phyloP scores from a whole-genome alignment of 2,113 vertebrate genomes.

The Nipponia nippon region DNA sequence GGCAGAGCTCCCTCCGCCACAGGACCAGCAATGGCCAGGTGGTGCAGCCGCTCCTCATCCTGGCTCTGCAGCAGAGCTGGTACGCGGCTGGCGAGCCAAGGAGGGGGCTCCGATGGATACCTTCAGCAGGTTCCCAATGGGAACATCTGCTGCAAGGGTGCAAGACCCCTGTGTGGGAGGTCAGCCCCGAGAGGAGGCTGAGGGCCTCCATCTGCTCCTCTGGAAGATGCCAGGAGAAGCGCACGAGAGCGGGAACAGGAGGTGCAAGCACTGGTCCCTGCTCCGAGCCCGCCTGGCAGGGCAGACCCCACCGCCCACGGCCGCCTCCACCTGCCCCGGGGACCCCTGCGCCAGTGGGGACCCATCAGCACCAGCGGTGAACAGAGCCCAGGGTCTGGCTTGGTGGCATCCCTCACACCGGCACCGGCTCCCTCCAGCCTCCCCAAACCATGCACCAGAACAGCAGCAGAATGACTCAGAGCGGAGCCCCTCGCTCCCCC shows the following conservation, averaged over 20 bases:
- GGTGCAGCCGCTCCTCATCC: background rate
- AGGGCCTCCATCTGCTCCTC: background rate
- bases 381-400: background rate
- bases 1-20: rapidly evolving
- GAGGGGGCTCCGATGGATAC: background rate
- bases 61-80: background rate
- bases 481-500: rapidly evolving
- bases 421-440: background rate
- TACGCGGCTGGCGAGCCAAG: rapidly evolving
- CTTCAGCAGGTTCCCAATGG: rapidly evolving
- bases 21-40: rapidly evolving
- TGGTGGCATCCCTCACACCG: rapidly evolving
- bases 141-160: rapidly evolving
- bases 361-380: background rate
- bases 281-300: rapidly evolving
- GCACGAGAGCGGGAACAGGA: rapidly evolving
- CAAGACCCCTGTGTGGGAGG: background rate
- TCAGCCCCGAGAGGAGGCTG: rapidly evolving
- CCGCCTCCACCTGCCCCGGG: background rate
- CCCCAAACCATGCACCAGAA: background rate
- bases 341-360: rapidly evolving
- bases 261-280: background rate
- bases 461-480: rapidly evolving
- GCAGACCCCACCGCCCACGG: background rate
- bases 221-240: background rate